Percentiles rank a stretch among this genome's conserved stretches.
Evolutionary conservation across 2,797 vertebrate species (phyloP).

Genomic region (Onychomys torridus): DNA sequence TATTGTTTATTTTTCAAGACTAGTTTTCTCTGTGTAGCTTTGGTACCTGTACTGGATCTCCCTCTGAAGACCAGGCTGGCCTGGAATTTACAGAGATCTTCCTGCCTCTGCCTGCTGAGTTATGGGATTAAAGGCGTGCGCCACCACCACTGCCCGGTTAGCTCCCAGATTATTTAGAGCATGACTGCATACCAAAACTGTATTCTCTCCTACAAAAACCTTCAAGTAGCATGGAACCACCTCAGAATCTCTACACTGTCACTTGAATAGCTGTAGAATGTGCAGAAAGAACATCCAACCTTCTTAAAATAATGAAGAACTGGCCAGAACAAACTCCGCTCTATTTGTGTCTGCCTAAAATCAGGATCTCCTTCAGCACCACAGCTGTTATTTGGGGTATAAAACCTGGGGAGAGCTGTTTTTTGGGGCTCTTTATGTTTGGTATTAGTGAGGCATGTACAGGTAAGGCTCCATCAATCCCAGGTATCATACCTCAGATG

Average conservation of each 20-base stretch:
- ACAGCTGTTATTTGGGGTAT: not conserved
- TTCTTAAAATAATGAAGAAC: not conserved
- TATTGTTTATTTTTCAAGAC: no score
- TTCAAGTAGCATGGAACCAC: not conserved
- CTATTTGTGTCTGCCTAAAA: not conserved
- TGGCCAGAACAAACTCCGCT: not conserved
- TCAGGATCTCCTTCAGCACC: not conserved
- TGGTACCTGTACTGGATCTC: no score
- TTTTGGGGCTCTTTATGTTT: not conserved
- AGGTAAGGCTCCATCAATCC: not conserved
- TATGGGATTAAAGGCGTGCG: no score
- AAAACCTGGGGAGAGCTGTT: not conserved
- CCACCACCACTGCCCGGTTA: no score
- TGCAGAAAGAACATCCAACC: not conserved
- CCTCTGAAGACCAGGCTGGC: no score
- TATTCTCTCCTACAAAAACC: not conserved
- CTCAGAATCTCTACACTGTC: not conserved
- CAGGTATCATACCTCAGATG: no score
- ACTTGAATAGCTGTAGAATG: not conserved
- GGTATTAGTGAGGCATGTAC: not conserved
- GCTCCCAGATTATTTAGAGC: no score
- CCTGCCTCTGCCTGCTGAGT: no score
- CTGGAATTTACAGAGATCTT: no score
- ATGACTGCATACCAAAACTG: not conserved
- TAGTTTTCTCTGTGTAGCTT: no score